Base-by-base conservation (phyloP, 2,797 vertebrate genomes). In the Nyctibius grandis region DNA sequence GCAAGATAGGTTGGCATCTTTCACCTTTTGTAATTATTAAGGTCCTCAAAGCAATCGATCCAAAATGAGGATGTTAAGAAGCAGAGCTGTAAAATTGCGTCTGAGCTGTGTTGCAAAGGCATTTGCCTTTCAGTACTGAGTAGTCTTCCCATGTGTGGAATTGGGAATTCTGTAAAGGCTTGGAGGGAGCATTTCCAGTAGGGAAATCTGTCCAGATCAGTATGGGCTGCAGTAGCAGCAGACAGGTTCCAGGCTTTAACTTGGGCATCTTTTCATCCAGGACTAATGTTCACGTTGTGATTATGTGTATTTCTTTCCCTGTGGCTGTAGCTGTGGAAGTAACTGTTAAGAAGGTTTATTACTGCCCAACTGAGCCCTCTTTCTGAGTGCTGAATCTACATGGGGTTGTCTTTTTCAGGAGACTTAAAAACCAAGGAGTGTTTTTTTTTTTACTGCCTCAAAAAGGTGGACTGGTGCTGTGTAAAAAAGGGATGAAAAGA, bases 321-420 rank as follows among this genome's bases (percentile, higher is more conserved):
- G n/a, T 61, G 63, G 21, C 26, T 83, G 19, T 77, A 75, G 51
- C 60, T 29, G 34, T 67, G 54, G 45, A 92, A 70, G 11, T 64
- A 53, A 57, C 28, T 73, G 33, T 81, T 89, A 68, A 79, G 48
- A 51, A 72, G 18, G 34, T 56, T 94, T 89, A 81, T 94, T 91
- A 44, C n/a, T 72, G 57, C 36, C 60, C 47, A 87, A 31, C 17
- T 33, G 21, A 33, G 50, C 38, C 38, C 18, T 33, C 87, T 70
- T 88, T 85, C 34, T 60, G 40, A 82, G 40, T 4, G 4, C 56
- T 63, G 33, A 60, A 64, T 77, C 57, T 33, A 11, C 0, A 1
- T 70, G 57, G 64, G 74, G 44, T 15, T 81, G 7, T 74, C 44
- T 65, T 84, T 94, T 75, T 44, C 22, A 47, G 17, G 34, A 89